Conservation (phyloP, 1,140 invertebrate genomes). For the Agraylea sexmaculata region DNA sequence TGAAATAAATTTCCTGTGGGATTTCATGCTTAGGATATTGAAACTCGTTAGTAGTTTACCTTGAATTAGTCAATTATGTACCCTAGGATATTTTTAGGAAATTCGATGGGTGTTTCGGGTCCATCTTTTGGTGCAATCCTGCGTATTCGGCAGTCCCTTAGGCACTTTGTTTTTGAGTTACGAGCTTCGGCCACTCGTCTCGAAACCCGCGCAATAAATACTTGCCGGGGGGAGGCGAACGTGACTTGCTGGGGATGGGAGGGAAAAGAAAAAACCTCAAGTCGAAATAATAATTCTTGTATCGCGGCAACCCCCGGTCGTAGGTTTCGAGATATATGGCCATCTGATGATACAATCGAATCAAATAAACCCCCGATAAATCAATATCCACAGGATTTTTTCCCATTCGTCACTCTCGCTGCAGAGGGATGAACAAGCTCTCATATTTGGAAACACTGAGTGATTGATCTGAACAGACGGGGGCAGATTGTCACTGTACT, state of each 20-base stretch:
- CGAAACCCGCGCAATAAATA: slow-evolving; percentile 14
- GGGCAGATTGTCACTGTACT: not conserved
- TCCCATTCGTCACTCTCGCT: not conserved
- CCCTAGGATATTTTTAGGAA: too few species aligned
- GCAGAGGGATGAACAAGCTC: slow-evolving; percentile 4
- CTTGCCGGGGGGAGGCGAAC: slow-evolving; percentile 18
- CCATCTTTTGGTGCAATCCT: too few species aligned
- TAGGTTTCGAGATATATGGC: slow-evolving; percentile 21
- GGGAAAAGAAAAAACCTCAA: too few species aligned
- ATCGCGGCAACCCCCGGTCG: slow-evolving; percentile 14
- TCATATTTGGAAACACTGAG: slow-evolving; percentile 10
- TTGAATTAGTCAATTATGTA: too few species aligned
- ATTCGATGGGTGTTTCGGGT: too few species aligned
- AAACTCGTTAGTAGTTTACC: too few species aligned
- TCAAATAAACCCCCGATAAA: slow-evolving; percentile 23
- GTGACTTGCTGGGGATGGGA: slow-evolving; percentile 14
- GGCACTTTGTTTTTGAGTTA: too few species aligned
- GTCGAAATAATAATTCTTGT: slow-evolving; percentile 23
- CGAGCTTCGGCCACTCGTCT: slow-evolving; percentile 3
- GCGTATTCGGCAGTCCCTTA: too few species aligned
- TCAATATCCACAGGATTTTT: slow-evolving; percentile 20
- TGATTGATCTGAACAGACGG: slow-evolving; percentile 5
- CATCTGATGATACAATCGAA: slow-evolving; percentile 23
- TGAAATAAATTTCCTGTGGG: too few species aligned
- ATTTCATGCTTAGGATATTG: too few species aligned